These are phyloP conservation scores for Rotaria socialis DNA, from an alignment of 2,888 invertebrate species.

Conservation along the genomic window DNA sequence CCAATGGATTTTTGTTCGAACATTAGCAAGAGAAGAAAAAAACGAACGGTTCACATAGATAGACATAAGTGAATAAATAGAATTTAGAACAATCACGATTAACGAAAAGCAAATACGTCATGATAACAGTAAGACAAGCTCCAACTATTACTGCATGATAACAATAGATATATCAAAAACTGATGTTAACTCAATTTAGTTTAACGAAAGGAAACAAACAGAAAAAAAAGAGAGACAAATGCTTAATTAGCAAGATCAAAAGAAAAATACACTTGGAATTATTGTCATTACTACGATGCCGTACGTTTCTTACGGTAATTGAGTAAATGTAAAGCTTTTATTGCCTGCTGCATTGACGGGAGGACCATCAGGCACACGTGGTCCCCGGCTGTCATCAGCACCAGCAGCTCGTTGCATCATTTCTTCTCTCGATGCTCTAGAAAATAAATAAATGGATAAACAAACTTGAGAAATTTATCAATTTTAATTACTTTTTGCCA, in stretches of 20 bases:
- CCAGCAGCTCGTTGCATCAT: slow-evolving; percentile 49
- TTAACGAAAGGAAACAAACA: neutral
- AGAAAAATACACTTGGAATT: neutral
- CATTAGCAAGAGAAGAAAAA: neutral
- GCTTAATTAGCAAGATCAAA: neutral
- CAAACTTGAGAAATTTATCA: neutral
- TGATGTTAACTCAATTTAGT: neutral
- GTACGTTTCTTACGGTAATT: neutral
- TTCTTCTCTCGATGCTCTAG: slow-evolving; percentile 50
- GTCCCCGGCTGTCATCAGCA: neutral
- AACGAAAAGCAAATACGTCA: neutral
- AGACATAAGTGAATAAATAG: neutral
- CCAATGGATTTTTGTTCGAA: neutral
- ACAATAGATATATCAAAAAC: neutral
- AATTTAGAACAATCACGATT: neutral
- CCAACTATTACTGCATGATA: neutral
- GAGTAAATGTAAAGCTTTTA: neutral
- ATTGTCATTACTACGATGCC: neutral
- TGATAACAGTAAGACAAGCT: neutral
- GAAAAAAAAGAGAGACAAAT: neutral
- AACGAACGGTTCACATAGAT: neutral
- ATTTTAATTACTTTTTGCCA: slow-evolving; percentile 78
- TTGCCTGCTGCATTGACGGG: neutral
- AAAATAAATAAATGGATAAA: slow-evolving; percentile 41
- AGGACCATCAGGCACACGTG: neutral